Percentiles rank a stretch among this genome's conserved stretches.
phyloP scores from a whole-genome alignment of 2,113 vertebrate genomes.

The Butastur rufipennis region DNA sequence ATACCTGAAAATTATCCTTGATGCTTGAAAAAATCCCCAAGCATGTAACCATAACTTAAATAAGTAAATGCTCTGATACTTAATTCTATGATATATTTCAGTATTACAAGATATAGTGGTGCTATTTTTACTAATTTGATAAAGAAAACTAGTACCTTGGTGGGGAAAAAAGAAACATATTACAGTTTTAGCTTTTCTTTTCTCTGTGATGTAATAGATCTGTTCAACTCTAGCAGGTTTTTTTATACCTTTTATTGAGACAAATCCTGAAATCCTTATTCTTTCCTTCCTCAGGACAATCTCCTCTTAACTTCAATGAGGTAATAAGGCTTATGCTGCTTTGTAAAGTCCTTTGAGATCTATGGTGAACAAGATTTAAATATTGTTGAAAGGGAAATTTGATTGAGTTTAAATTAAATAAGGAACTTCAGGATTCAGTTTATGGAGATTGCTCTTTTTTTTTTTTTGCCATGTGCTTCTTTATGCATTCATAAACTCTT shows the following conservation, averaged over 20 bases:
- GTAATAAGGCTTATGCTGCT: not conserved
- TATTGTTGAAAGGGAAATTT: slow-evolving; percentile 23
- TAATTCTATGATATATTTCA: not conserved
- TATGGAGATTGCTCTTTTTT: not conserved
- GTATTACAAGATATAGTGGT: not conserved
- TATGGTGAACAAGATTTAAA: slow-evolving; percentile 1
- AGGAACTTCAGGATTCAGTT: not conserved
- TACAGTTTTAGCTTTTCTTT: not conserved
- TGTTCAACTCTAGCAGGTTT: not conserved
- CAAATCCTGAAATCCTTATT: not conserved
- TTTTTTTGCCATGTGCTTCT: not conserved
- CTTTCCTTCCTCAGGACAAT: not conserved
- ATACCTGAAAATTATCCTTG: not conserved
- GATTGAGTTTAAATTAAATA: not conserved
- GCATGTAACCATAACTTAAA: not conserved
- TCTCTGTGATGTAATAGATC: not conserved
- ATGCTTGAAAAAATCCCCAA: not conserved
- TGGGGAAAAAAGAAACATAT: not conserved
- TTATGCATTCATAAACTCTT: not conserved
- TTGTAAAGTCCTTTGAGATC: not conserved
- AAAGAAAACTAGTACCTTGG: not conserved
- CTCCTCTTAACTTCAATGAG: slow-evolving; percentile 2
- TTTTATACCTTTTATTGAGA: not conserved
- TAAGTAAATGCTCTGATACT: not conserved
- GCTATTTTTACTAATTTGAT: not conserved